Conservation (phyloP, 2,888 invertebrate species). For the Spisula solida region DNA sequence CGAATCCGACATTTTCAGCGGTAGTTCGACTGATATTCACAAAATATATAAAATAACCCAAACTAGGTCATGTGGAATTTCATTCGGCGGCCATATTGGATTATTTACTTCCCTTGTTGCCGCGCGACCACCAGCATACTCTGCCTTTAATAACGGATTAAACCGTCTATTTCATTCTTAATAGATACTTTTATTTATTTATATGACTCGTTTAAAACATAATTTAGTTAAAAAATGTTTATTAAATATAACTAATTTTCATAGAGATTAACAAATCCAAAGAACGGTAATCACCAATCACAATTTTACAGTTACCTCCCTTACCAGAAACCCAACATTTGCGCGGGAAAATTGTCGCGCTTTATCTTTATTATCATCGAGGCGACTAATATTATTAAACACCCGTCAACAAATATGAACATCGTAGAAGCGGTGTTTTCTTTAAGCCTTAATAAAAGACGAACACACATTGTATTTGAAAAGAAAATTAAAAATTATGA, state of each 20-base stretch:
- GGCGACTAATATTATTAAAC: too few species aligned
- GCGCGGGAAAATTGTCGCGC: neutral
- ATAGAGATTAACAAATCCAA: neutral
- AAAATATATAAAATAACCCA: constrained; percentile 10
- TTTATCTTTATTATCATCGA: neutral
- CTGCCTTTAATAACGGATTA: neutral
- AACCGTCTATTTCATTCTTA: neutral
- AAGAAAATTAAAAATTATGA: too few species aligned
- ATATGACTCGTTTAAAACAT: neutral
- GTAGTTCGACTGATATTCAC: neutral
- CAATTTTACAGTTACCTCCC: neutral
- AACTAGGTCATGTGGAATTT: constrained; percentile 45
- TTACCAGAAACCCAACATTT: neutral
- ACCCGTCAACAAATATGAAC: too few species aligned
- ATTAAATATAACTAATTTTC: neutral
- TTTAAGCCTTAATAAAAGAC: too few species aligned
- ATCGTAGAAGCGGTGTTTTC: too few species aligned
- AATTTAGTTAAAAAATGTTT: neutral
- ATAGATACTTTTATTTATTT: neutral
- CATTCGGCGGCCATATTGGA: constrained; percentile 62
- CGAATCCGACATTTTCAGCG: constrained; percentile 86
- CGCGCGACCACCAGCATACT: constrained; percentile 49
- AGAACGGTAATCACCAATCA: neutral
- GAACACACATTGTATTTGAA: too few species aligned
- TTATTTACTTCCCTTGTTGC: constrained; percentile 71